phyloP scores from a whole-genome alignment of 2,113 vertebrate genomes.

The Thinocorus orbignyianus region DNA sequence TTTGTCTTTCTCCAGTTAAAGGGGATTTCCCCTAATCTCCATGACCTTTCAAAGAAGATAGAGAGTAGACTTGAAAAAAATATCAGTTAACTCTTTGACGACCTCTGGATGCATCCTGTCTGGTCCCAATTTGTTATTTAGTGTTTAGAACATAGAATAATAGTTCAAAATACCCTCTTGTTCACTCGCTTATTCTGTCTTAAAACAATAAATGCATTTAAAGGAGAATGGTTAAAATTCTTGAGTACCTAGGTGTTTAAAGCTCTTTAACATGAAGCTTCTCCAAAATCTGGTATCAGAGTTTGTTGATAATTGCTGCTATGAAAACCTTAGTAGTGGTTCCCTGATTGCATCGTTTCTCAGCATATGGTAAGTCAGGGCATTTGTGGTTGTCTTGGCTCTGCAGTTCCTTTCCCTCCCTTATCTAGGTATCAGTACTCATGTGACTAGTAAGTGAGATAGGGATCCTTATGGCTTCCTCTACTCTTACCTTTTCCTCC shows the following conservation, averaged over 20 bases:
- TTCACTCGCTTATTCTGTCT: neutral
- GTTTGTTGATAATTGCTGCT: neutral
- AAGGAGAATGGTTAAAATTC: neutral
- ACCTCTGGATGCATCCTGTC: neutral
- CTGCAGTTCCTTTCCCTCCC: neutral
- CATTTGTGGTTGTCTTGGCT: neutral
- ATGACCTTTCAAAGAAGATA: neutral
- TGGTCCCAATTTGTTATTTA: neutral
- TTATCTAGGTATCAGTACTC: neutral
- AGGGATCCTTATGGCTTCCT: neutral
- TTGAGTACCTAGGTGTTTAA: neutral
- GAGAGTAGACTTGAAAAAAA: neutral
- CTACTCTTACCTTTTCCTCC: neutral
- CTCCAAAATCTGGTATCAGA: neutral
- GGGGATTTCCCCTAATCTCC: neutral
- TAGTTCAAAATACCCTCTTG: neutral
- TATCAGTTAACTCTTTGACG: neutral
- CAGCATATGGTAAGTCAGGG: rapidly evolving
- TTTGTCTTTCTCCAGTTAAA: neutral
- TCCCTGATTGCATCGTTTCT: neutral
- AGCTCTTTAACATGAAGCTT: neutral
- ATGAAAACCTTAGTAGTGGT: neutral
- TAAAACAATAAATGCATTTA: neutral
- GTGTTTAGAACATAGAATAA: neutral
- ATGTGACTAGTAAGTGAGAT: neutral